Evolutionary conservation across 2,797 vertebrate genomes (phyloP), one percentile per base, ranked within the genome.

Genomic region (Acestrorhynchus altus): DNA sequence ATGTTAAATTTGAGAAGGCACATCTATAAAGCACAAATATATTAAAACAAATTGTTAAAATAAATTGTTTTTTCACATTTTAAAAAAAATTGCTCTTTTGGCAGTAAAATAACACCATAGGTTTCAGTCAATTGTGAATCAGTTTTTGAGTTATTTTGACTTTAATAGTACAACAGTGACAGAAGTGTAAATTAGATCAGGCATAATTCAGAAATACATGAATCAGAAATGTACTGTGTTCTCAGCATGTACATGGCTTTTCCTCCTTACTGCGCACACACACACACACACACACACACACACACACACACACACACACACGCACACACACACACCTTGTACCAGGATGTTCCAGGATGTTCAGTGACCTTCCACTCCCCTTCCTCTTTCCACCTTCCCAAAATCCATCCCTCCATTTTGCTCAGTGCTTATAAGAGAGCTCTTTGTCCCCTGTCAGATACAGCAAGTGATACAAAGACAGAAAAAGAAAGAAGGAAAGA

Each of bases 311-410:
- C 71, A 75, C 64, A 47, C 64, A 56, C 66, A 75, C 74, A 69
- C 42, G 24, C 18, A 56, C 52, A 28, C 44, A 70, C 59, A 24
- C 66, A 42, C 35, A 72, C 63, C 78, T 60, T 73, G 80, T 80
- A 69, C 75, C 78, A 81, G 85, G 72, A 83, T 74, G 83, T 84
- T 86, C 79, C 81, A 82, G 76, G 81, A 84, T 82, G 76, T 82
- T 75, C 74, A 44, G 22, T 85, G 78, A 78, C 85, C 81, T 63
- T 76, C 72, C n/a, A 31, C 49, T 80, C 76, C 61, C 65, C 47
- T 65, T 70, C 68, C 74, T 18, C 35, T 64, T 75, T 68, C 72
- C 68, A 79, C 71, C 77, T 71, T 75, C 64, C 72, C 73, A 76
- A 72, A 72, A 81, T 85, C 59, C 64, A 57, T 81, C 68, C 57